Evolutionary conservation across 2,113 vertebrate genomes (phyloP).

Genomic region (Semnornis frantzii): DNA sequence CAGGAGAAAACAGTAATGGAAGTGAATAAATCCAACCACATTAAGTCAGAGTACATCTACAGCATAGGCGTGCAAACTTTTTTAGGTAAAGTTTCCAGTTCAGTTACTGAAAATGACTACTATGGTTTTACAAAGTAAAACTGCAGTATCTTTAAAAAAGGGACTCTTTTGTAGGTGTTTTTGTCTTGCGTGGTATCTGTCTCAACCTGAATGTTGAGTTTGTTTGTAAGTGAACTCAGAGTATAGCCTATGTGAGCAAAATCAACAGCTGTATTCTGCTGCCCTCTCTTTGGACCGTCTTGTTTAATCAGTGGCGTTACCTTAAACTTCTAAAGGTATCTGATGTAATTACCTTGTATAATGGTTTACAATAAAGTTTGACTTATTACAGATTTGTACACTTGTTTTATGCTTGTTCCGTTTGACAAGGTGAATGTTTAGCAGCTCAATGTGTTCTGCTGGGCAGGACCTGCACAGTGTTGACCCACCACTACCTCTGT

Average conservation of each 20-base stretch:
- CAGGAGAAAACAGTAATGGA: not conserved
- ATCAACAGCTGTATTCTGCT: slow-evolving; percentile 46
- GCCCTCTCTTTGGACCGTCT: slow-evolving; percentile 29
- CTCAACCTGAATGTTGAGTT: slow-evolving; percentile 36
- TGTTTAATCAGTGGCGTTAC: slow-evolving; percentile 59
- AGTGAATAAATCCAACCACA: not conserved
- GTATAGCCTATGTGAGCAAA: slow-evolving; percentile 38
- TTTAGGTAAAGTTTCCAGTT: slow-evolving; percentile 44
- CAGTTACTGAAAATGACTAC: slow-evolving; percentile 45
- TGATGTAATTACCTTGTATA: slow-evolving; percentile 76
- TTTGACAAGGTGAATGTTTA: not conserved
- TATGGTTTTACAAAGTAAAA: slow-evolving; percentile 62
- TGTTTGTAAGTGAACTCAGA: slow-evolving; percentile 51
- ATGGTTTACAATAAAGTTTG: slow-evolving; percentile 88
- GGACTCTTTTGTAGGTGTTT: slow-evolving; percentile 42
- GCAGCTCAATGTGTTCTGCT: not conserved
- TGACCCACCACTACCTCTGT: not conserved
- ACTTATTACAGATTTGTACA: slow-evolving; percentile 58
- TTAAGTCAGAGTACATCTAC: slow-evolving; percentile 3
- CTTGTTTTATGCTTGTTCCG: not conserved
- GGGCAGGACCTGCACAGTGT: not conserved
- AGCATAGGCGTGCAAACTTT: slow-evolving; percentile 48
- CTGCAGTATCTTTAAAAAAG: slow-evolving; percentile 52
- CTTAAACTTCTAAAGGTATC: slow-evolving; percentile 68
- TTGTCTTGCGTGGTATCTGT: slow-evolving; percentile 11